Evolutionary conservation across 2,797 vertebrate species (phyloP).

Genomic region (Sebastes ruberrimus): DNA sequence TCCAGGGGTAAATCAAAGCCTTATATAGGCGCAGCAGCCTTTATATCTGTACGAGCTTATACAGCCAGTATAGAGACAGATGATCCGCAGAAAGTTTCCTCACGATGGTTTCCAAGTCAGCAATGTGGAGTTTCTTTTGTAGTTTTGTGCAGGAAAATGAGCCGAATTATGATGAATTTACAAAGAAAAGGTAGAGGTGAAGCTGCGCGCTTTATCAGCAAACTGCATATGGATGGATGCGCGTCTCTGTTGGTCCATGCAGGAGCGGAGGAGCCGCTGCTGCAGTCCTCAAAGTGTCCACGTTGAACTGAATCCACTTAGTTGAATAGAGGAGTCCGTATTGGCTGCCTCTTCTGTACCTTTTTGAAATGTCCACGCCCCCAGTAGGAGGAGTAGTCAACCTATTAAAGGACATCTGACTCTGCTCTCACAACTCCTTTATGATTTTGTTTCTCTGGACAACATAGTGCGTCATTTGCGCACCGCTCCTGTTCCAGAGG

Average conservation of each 20-base stretch:
- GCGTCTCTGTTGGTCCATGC: background rate
- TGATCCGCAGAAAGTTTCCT: slow-evolving; percentile 20
- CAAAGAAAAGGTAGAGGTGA: background rate
- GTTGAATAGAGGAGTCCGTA: background rate
- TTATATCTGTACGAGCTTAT: background rate
- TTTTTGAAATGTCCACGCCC: slow-evolving; percentile 6
- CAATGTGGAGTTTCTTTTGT: slow-evolving; percentile 1
- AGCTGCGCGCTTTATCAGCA: slow-evolving; percentile 17
- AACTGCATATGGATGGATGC: background rate
- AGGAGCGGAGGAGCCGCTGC: background rate
- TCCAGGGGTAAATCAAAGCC: slow-evolving; percentile 16
- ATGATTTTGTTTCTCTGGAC: background rate
- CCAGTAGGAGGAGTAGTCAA: background rate
- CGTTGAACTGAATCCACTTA: slow-evolving; percentile 22
- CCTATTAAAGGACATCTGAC: background rate
- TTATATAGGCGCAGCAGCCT: background rate
- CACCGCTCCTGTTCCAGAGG: background rate
- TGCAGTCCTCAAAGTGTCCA: background rate
- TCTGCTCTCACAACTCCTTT: background rate
- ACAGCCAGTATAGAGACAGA: background rate
- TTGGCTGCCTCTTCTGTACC: background rate
- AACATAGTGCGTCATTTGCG: background rate
- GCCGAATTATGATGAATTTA: background rate
- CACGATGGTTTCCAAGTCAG: background rate
- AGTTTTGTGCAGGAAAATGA: background rate